These are phyloP conservation scores for Ammodytes marinus DNA, from an alignment of 2,113 vertebrate genomes.

Conservation along the genomic window DNA sequence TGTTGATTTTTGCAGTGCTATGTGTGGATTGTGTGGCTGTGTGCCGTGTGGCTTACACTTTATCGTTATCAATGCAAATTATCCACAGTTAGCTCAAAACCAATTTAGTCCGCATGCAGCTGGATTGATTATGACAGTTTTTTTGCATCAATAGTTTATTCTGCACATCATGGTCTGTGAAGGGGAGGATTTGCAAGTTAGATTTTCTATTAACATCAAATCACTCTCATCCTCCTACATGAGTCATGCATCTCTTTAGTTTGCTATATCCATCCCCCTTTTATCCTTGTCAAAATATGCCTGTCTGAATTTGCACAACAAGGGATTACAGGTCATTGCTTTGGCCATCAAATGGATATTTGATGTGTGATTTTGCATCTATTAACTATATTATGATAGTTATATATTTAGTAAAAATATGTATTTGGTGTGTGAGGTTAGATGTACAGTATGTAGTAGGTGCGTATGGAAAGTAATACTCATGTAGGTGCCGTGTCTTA, in stretches of 20 bases:
- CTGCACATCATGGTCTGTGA: no score
- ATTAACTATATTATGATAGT: not conserved
- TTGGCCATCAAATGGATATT: no score
- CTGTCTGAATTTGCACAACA: no score
- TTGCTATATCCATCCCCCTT: not conserved
- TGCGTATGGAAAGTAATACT: not conserved
- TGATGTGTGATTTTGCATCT: not conserved
- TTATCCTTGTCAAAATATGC: not conserved
- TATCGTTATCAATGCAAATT: slow-evolving; percentile 4
- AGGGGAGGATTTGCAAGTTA: not conserved
- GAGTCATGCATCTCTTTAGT: not conserved
- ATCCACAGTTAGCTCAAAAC: slow-evolving; percentile 1
- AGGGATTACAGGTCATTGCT: no score
- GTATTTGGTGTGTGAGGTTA: not conserved
- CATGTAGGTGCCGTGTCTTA: not conserved
- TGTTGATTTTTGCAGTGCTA: slow-evolving; percentile 3
- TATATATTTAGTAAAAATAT: not conserved
- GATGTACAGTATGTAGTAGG: not conserved
- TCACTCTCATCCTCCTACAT: not conserved
- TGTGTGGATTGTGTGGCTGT: slow-evolving; percentile 3
- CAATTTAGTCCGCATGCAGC: not conserved
- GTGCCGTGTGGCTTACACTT: not conserved
- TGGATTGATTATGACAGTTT: slow-evolving; percentile 21
- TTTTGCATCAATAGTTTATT: not conserved
- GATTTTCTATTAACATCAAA: not conserved